Evolutionary conservation across 2,888 invertebrate species (phyloP), one percentile per base, ranked within the genome.

Genomic region (Mesopsocus fuscifrons): DNA sequence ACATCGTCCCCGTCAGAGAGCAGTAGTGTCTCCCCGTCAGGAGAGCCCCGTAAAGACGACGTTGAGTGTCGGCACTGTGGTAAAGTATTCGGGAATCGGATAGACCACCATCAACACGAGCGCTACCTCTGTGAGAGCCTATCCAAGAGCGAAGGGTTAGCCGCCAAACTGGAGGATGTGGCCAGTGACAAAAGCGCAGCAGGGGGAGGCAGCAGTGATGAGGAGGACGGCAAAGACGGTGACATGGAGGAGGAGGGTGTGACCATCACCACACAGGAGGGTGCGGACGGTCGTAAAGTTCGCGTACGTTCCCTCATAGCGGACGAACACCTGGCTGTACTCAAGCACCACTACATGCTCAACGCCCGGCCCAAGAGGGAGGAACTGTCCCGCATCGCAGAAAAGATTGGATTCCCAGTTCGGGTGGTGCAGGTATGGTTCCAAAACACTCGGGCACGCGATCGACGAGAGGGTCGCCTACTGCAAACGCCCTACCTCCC

Each of bases 281-380:
- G 60, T 2, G 63, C 62, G 52, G 65, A 66, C 47, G 81, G 79
- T 32, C 71, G 83, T 49, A 82, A 87, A 58, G 87, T 88, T 11
- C 72, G 95, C 51, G 91, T 92, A 2, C 72, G 97, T 45, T 94
- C 94, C 5, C 77, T 92, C 49, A 82, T 98, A 48, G 88, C 84
- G 34, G 95, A 95, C 55, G 89, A 91, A 56, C 95, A 97, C 59
- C 75, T 94, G 55, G 73, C 76, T 34, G 72, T 89, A 44, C 68
- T 98, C 42, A 88, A 88, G 57, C 77, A 83, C 48, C 84, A 89
- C 58, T 98, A 94, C 59, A 71, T 81, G 41, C 61, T 77, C 16
- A 95, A 98, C 63, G 82, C 92, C 6, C 73, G 92, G 47, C 97
- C 98, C 2, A 88, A 88, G 56, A 79, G 92, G 41, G 91, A 91